Evolutionary conservation across 2,888 invertebrate species (phyloP), one percentile per base, ranked within the genome.

Genomic region (Xanthia icteritia): DNA sequence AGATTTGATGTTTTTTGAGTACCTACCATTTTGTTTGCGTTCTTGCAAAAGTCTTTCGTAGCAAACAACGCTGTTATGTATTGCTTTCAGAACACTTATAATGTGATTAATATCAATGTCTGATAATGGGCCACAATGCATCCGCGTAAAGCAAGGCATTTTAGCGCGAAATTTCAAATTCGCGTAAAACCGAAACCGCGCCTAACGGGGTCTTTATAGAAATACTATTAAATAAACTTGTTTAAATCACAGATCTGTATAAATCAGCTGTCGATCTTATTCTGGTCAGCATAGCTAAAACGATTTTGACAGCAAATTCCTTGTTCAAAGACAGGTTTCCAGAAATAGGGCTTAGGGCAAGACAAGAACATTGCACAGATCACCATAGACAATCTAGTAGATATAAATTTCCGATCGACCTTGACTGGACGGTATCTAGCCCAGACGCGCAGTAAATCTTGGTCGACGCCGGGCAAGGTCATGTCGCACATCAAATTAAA

Each of bases 401-500:
- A 81, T 63, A 81, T 84, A 73, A 79, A 79, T 81, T 79, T 48
- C 13, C 58, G 11, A 77, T 48, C 39, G 65, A 66, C 87, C 89
- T 86, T 84, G 86, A 71, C 58, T 71, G 81, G 45, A 64, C 70
- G 42, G 73, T 76, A 82, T 79, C 51, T 73, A 76, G 70, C 61
- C 64, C 84, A 82, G 86, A 81, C 79, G 74, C 56, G 81, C 79
- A 45, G 83, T 89, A 86, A 88, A 88, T 88, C 86, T 80, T 79
- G 65, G 74, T 51, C 68, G 76, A 67, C 73, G 63, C 64, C 51
- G 36, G 78, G 72, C 82, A 90, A 89, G 90, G 90, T 86, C 82
- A 77, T 70, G 75, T 76, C 79, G 65, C 77, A 79, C 86, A 87
- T 88, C 86, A 87, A 88, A 85, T 84, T 80, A 79, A 77, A 71